Conservation (phyloP, 2,888 invertebrate genomes). For the Ophioninae sp. region DNA sequence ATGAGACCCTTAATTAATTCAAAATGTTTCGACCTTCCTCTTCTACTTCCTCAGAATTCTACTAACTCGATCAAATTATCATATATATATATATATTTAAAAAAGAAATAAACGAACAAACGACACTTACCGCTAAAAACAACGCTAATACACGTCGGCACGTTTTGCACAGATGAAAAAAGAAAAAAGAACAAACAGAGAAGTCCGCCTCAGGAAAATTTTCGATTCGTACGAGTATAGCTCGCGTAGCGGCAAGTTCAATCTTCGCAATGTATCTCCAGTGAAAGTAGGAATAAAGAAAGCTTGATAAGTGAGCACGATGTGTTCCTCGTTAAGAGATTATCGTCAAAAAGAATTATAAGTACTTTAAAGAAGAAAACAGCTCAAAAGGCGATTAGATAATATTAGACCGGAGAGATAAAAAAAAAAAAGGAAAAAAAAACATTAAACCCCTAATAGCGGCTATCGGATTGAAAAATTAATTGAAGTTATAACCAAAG, state of each 20-base stretch:
- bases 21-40: constrained; percentile 64
- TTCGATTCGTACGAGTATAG: constrained; percentile 14
- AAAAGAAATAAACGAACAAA: constrained; percentile 35
- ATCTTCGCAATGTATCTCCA: constrained; percentile 24
- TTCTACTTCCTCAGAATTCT: constrained; percentile 63
- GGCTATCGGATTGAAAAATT: background rate
- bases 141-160: constrained; percentile 32
- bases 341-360: constrained; percentile 34
- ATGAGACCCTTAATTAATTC: constrained; percentile 76
- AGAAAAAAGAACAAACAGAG: background rate
- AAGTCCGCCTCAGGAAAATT: constrained; percentile 25
- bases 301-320: constrained; percentile 38
- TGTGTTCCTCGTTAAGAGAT: constrained; percentile 42
- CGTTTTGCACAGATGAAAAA: constrained; percentile 42
- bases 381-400: background rate
- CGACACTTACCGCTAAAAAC: constrained; percentile 32
- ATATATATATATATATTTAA: constrained; percentile 18
- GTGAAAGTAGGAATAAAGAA: constrained; percentile 21
- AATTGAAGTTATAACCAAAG: background rate
- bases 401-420: background rate
- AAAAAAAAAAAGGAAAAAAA: background rate
- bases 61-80: constrained; percentile 55
- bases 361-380: constrained; percentile 21
- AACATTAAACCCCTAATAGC: background rate
- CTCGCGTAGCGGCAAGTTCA: constrained; percentile 16